Evolutionary conservation across 2,797 vertebrate species (phyloP), one percentile per base, ranked within the genome.

Genomic region (Spondyliosoma cantharus): DNA sequence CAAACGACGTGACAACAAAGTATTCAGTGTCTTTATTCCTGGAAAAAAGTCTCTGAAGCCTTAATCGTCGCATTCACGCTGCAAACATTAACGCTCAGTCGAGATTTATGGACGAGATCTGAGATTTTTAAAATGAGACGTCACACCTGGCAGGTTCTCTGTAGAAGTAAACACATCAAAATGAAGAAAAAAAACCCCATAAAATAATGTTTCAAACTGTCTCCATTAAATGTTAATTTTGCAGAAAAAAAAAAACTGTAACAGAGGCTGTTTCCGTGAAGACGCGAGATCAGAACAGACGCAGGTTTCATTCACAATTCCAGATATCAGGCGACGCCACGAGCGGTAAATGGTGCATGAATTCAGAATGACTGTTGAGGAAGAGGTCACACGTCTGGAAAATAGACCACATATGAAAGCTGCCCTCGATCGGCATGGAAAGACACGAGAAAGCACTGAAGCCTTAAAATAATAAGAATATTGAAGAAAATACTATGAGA

Each of bases 341-440:
- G 16, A 72, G 66, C 22, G 1, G 62, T 42, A 48, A 78, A 52
- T 1, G 19, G 42, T 25, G 57, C 74, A 42, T 2, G 4, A 63
- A 56, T 27, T 70, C 54, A 78, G 8, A 81, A 59, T 29, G 73
- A 80, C 32, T 45, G 63, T 27, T 13, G 67, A 61, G 60, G 12
- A 20, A 0, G 64, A 67, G 45, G 43, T 71, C n/a, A 43, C 2
- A 7, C 20, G 52, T 52, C 16, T 45, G 16, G n/a, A 56, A n/a
- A 43, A 62, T 19, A 37, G 20, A 78, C 20, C 25, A 17, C 25
- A 37, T 15, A 2, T 27, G 57, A 70, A 43, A 37, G 50, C 19
- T 15, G 53, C 20, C 4, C 4, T 0, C 42, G 32, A 46, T 54
- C 20, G 9, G 0, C 61, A 9, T 1, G 43, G 37, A 54, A 76